A percentile compares a stretch with the other conserved stretches of the same genome.
phyloP scores from a whole-genome alignment of 2,888 invertebrate species.

The Matsumyia berberina region DNA sequence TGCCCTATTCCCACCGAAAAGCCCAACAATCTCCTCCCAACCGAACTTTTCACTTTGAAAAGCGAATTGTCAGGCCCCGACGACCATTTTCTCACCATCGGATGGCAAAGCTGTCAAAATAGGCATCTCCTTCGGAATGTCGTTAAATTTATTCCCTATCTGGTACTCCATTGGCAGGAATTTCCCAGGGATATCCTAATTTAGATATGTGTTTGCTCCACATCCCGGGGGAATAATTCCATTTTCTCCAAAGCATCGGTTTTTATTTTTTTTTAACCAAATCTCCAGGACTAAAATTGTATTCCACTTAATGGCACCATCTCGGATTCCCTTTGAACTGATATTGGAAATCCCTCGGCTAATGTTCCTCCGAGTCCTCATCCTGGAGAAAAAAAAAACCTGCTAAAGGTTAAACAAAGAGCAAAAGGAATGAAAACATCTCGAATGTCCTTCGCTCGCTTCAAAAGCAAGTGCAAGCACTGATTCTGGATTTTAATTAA shows the following conservation, averaged over 20 bases:
- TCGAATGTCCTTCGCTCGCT: slow-evolving; percentile 36
- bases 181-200: slow-evolving; percentile 24
- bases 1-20: no score
- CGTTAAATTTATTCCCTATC: slow-evolving; percentile 25
- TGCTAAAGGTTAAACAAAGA: slow-evolving; percentile 43
- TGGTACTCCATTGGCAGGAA: not conserved
- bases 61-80: not conserved
- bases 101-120: slow-evolving; percentile 40
- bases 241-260: slow-evolving; percentile 48
- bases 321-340: slow-evolving; percentile 64
- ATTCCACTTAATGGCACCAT: slow-evolving; percentile 60
- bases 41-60: not conserved
- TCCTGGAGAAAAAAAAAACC: not conserved
- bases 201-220: slow-evolving; percentile 25
- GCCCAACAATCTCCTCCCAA: not conserved
- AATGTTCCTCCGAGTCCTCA: slow-evolving; percentile 13
- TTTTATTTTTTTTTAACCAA: slow-evolving; percentile 53
- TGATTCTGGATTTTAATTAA: slow-evolving; percentile 53
- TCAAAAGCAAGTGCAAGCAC: slow-evolving; percentile 23
- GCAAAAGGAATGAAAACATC: slow-evolving; percentile 2
- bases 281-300: slow-evolving; percentile 58
- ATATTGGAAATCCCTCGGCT: slow-evolving; percentile 59
- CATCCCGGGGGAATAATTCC: slow-evolving; percentile 40
- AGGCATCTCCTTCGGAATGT: slow-evolving; percentile 1
- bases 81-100: slow-evolving; percentile 4